Evolutionary conservation across 2,888 invertebrate species (phyloP).

Genomic region (Labia minor): DNA sequence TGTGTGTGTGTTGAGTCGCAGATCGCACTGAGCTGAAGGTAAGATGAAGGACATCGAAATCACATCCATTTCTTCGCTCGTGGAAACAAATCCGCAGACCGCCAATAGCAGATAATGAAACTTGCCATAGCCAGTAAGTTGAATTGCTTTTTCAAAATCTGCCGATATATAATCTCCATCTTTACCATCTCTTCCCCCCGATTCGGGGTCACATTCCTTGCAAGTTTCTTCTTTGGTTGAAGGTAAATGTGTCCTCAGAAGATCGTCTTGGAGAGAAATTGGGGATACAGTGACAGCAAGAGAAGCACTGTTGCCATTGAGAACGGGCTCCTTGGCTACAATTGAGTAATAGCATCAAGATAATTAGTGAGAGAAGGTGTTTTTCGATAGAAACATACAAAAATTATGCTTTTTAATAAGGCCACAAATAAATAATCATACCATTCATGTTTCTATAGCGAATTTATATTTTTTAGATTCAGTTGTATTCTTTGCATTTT

Average conservation of each 20-base stretch:
- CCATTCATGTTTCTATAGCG: too few species aligned
- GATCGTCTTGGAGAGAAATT: background rate
- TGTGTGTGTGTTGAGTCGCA: slow-evolving; percentile 70
- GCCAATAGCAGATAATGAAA: slow-evolving; percentile 82
- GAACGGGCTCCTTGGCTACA: background rate
- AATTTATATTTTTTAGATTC: too few species aligned
- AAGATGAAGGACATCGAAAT: slow-evolving; percentile 91
- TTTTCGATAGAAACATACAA: too few species aligned
- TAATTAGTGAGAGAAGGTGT: too few species aligned
- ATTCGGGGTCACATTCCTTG: too few species aligned
- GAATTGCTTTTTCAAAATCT: slow-evolving; percentile 79
- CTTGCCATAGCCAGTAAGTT: slow-evolving; percentile 75
- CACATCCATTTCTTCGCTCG: slow-evolving; percentile 93
- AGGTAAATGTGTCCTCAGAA: background rate
- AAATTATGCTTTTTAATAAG: too few species aligned
- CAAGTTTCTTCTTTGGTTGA: too few species aligned
- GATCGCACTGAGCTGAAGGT: slow-evolving; percentile 86
- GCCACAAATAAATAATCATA: too few species aligned
- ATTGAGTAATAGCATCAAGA: too few species aligned
- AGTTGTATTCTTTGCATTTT: too few species aligned
- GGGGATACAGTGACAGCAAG: background rate
- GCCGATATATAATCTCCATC: slow-evolving; percentile 36
- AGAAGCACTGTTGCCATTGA: background rate
- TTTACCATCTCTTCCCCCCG: background rate
- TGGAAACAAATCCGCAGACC: slow-evolving; percentile 88